phyloP scores from a whole-genome alignment of 2,113 vertebrate genomes.

The Motacilla tschutschensis region DNA sequence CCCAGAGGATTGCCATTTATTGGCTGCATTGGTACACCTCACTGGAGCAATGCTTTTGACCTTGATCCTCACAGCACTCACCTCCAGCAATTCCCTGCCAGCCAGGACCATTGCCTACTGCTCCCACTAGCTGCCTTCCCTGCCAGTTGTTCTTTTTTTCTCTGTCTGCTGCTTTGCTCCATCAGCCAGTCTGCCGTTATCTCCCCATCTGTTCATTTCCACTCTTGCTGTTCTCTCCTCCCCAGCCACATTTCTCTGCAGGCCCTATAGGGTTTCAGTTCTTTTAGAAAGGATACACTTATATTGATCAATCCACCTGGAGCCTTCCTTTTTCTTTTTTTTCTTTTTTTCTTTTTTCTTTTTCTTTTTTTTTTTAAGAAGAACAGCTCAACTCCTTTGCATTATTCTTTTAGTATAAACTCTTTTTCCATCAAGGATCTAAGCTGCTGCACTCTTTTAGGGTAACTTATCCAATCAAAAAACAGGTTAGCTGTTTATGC shows the following conservation, averaged over 20 bases:
- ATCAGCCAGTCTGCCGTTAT: not conserved
- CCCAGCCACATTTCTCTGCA: not conserved
- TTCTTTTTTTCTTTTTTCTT: too few species aligned
- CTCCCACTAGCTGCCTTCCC: not conserved
- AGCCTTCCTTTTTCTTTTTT: not conserved
- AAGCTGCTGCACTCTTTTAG: not conserved
- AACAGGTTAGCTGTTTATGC: not conserved
- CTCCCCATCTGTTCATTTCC: conserved; percentile 34
- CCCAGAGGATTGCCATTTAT: not conserved
- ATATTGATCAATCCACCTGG: not conserved
- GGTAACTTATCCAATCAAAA: not conserved
- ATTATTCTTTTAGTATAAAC: not conserved
- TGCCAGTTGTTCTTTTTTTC: conserved; percentile 31
- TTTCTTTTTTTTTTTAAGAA: not conserved
- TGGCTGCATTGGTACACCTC: not conserved
- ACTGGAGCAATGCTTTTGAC: not conserved
- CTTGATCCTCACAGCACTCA: not conserved
- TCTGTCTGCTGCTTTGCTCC: not conserved
- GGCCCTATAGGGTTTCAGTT: not conserved
- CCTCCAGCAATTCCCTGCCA: not conserved
- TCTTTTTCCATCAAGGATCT: not conserved
- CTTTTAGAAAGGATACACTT: not conserved
- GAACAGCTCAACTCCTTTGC: not conserved
- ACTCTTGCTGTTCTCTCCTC: not conserved
- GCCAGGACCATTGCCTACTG: not conserved